Evolutionary conservation across 2,113 vertebrate species (phyloP).

Genomic region (Pseudolaguvia tuberculata): DNA sequence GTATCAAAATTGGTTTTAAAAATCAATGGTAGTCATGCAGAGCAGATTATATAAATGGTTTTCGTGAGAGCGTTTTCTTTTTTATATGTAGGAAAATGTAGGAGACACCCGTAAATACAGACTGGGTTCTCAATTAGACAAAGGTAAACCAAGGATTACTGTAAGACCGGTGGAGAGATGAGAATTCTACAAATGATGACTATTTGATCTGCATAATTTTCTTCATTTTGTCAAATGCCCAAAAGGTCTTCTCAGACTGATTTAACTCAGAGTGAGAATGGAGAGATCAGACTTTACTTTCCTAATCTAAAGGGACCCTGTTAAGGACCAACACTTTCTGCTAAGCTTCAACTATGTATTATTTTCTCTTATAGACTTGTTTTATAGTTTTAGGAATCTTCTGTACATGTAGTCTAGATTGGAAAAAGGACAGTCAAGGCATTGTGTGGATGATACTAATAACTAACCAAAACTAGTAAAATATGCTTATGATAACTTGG

Average conservation of each 20-base stretch:
- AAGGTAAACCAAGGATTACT: neutral
- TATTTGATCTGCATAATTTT: slow-evolving; percentile 25
- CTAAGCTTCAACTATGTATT: neutral
- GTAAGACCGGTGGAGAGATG: neutral
- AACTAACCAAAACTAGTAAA: neutral
- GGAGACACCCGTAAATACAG: neutral
- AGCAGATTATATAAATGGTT: too few species aligned
- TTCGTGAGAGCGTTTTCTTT: too few species aligned
- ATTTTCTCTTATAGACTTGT: neutral
- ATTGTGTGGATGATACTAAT: too few species aligned
- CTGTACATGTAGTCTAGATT: neutral
- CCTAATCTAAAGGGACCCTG: slow-evolving; percentile 9
- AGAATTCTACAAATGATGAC: neutral
- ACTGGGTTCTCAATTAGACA: neutral
- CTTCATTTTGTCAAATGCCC: slow-evolving; percentile 10
- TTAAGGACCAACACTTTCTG: neutral
- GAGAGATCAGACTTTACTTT: neutral
- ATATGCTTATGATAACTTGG: neutral
- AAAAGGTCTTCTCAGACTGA: slow-evolving; percentile 2
- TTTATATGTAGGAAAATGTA: too few species aligned
- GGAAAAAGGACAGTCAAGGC: neutral
- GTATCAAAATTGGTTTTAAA: too few species aligned
- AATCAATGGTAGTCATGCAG: too few species aligned
- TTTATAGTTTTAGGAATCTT: neutral
- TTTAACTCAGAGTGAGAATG: neutral